phyloP scores from a whole-genome alignment of 2,797 vertebrate species.

The Margarornis squamiger region DNA sequence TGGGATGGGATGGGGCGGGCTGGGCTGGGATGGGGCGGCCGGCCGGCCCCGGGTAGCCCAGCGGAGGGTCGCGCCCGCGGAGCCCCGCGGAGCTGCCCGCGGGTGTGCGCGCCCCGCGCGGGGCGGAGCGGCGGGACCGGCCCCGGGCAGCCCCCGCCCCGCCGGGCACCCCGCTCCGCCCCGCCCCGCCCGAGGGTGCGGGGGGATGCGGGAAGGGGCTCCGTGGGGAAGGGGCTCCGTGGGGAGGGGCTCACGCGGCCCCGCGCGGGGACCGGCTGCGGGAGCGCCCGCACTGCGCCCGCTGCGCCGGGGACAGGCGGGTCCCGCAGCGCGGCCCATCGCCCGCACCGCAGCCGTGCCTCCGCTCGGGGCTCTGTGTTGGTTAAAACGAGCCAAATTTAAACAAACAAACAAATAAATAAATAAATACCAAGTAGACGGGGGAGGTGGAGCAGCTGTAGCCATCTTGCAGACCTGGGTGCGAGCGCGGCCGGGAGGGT shows the following conservation, averaged over 20 bases:
- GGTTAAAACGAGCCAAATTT: neutral
- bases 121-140: neutral
- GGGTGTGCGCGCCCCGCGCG: neutral
- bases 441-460: neutral
- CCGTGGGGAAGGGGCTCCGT: neutral
- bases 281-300: neutral
- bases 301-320: neutral
- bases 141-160: neutral
- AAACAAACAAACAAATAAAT: neutral
- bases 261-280: neutral
- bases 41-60: neutral
- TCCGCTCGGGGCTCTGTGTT: neutral
- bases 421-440: neutral
- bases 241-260: neutral
- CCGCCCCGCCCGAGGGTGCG: neutral
- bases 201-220: neutral
- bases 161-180: neutral
- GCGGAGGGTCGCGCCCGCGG: conserved; percentile 8
- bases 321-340: neutral
- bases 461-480: neutral
- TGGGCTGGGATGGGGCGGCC: neutral
- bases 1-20: neutral
- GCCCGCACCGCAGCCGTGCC: neutral
- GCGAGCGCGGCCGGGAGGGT: rapidly evolving
- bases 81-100: conserved; percentile 5